These are phyloP conservation scores for Drosophila affinis DNA, from an alignment of 2,888 invertebrate species.

Conservation along the genomic window DNA sequence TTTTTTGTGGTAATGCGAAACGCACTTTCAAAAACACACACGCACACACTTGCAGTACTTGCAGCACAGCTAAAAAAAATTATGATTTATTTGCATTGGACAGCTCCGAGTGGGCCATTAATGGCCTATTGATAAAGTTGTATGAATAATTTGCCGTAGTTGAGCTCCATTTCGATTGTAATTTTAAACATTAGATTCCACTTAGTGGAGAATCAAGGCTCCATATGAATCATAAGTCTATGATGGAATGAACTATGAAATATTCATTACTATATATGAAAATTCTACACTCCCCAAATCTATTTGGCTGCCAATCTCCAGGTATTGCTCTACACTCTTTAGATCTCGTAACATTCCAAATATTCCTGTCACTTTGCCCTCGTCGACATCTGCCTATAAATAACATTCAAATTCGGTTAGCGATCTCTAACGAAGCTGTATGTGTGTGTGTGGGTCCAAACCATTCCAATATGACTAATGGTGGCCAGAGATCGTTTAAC, in stretches of 20 bases:
- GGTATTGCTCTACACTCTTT: no score
- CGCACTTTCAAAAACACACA: conserved; percentile 70
- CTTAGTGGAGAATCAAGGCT: background rate
- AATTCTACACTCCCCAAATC: no score
- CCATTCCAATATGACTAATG: conserved; percentile 48
- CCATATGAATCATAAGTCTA: no score
- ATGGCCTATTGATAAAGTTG: conserved; percentile 41
- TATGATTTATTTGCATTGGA: conserved; percentile 39
- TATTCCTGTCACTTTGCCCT: background rate
- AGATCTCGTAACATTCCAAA: no score
- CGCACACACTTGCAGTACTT: conserved; percentile 10
- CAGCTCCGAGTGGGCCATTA: conserved; percentile 24
- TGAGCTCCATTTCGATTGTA: background rate
- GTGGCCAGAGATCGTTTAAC: conserved; percentile 38
- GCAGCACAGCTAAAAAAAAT: conserved; percentile 13
- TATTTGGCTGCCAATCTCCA: no score
- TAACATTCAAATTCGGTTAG: conserved; percentile 19
- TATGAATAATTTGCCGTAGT: conserved; percentile 28
- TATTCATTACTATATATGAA: no score
- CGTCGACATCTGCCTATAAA: conserved; percentile 12
- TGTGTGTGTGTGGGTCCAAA: background rate
- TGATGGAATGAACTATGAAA: no score
- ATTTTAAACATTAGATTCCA: background rate
- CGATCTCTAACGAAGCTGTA: conserved; percentile 20
- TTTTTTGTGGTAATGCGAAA: conserved; percentile 68